Conservation (phyloP, 2,797 vertebrate genomes). For the Tadarida brasiliensis region DNA sequence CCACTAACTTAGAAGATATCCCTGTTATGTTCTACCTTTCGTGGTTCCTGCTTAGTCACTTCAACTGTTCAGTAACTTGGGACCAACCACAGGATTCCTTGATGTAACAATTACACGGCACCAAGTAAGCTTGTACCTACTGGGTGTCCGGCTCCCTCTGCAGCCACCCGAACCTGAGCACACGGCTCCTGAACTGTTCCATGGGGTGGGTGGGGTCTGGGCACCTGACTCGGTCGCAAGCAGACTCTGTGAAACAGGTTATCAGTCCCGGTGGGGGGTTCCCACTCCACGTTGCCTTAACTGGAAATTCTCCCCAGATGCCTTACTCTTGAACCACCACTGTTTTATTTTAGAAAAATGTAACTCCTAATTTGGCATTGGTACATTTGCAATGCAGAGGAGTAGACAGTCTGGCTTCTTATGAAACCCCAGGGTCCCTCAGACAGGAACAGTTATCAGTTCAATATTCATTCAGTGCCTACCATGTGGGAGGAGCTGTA, state of each 20-base stretch:
- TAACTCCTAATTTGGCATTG: constrained; percentile 12
- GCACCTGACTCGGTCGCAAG: not conserved
- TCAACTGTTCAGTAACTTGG: constrained; percentile 56
- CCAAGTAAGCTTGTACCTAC: not conserved
- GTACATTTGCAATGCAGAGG: not conserved
- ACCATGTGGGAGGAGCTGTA: not conserved
- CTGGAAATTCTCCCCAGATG: not conserved
- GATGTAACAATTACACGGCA: not conserved
- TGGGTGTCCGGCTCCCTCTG: not conserved
- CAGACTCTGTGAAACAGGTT: not conserved
- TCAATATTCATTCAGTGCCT: not conserved
- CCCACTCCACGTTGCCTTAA: not conserved
- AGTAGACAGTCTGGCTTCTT: constrained; percentile 11
- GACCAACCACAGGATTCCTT: constrained; percentile 17
- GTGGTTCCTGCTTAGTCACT: not conserved
- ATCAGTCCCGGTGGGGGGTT: not conserved
- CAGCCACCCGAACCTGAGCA: not conserved
- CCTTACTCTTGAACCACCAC: not conserved
- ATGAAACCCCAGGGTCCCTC: not conserved
- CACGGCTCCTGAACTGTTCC: not conserved
- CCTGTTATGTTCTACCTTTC: not conserved
- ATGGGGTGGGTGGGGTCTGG: accelerated
- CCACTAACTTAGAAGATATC: not conserved
- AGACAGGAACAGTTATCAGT: not conserved
- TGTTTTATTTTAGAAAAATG: constrained; percentile 28